Evolutionary conservation across 2,113 vertebrate genomes (phyloP).

Genomic region (Calidris pygmaea): DNA sequence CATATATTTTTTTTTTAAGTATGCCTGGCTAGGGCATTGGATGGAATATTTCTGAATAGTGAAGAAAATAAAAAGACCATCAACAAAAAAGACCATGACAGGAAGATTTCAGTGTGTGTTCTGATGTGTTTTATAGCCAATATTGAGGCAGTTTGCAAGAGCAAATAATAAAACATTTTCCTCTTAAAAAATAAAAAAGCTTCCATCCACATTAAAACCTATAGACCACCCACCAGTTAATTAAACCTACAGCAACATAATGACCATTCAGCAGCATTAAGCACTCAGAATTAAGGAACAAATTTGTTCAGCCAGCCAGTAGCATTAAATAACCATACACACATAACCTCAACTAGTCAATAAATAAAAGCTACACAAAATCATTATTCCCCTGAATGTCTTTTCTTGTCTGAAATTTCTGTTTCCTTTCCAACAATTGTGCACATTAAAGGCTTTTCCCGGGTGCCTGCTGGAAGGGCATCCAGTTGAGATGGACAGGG

Average conservation of each 20-base stretch:
- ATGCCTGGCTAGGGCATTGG: neutral
- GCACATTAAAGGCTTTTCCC: neutral
- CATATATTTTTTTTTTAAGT: neutral
- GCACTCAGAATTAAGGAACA: neutral
- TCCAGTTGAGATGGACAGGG: neutral
- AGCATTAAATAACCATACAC: neutral
- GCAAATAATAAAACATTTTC: neutral
- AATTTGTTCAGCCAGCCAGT: constrained; percentile 7
- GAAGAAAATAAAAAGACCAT: neutral
- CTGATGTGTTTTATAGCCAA: neutral
- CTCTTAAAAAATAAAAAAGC: neutral
- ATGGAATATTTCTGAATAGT: neutral
- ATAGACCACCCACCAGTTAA: neutral
- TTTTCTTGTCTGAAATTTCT: neutral
- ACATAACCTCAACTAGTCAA: neutral
- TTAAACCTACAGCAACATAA: neutral
- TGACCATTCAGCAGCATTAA: neutral
- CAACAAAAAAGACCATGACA: neutral
- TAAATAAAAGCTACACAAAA: constrained; percentile 43
- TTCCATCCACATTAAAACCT: neutral
- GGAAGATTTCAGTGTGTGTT: neutral
- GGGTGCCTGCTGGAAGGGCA: neutral
- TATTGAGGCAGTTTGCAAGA: neutral
- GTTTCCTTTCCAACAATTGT: neutral
- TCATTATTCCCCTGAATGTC: neutral